Base-by-base conservation (phyloP, 2,113 vertebrate species). In the Tonatia bakeri region DNA sequence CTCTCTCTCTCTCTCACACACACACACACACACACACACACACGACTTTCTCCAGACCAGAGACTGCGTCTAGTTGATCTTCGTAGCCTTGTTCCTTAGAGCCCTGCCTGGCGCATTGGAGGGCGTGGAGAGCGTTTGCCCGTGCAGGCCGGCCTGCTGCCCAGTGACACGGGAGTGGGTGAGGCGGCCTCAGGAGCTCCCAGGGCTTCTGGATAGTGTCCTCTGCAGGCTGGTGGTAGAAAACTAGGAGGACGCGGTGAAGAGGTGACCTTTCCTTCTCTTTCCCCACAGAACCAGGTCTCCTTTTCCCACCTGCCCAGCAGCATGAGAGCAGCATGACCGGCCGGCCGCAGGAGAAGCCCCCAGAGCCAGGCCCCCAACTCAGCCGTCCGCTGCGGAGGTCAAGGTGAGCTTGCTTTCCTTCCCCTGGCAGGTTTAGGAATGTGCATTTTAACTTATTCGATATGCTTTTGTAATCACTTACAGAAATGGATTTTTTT, bases 261-360 rank as follows among this genome's bases (percentile, higher is more conserved):
- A 40, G 75, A 47, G 73, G 79, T 97, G 85, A 97, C 82, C 50
- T 24, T 75, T 38, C 65, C 86, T 87, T 69, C 47, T 96, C 65
- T 56, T 94, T 82, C 36, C 67, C 56, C 69, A 43, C 87, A 94
- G 97, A 88, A 92, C 93, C 85, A 86, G 97, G 82, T 76, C 81
- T 95, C 95, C 91, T 95, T 80, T 86, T 40, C 96, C 96, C 85
- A 24, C 95, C 96, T 97, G 96, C 50, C 91, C 76, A 97, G 96
- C 97, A 98, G 96, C 91, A 98, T 98, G 97, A 97, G 65, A 93
- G 43, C 97, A 98, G 97, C 96, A 98, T 97, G 97, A 98, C 96
- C 72, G 93, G 79, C 94, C 94, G 6, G 94, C 95, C 33, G 2
- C 97, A 97, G 97, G 94, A 98, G 95, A 92, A 93, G 90, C 95